Evolutionary conservation across 2,113 vertebrate species (phyloP), one percentile per base, ranked within the genome.

Genomic region (Halcyon malimbica): DNA sequence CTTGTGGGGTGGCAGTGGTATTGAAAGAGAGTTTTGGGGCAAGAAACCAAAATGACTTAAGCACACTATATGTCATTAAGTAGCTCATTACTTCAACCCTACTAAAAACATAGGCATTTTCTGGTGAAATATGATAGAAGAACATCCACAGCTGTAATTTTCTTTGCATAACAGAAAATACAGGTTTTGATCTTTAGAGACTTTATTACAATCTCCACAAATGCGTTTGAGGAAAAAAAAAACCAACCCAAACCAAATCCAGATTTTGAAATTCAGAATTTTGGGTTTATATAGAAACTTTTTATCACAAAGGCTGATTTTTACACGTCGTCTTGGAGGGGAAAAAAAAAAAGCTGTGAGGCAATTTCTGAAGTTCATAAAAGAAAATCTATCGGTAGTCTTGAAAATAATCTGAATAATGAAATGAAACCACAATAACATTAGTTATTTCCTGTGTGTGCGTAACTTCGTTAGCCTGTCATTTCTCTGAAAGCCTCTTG

Each of bases 51-150:
- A 35, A 70, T 35, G 65, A 80, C 28, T 86, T 93, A 81, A 95
- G 71, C 73, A 79, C 35, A n/a, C 51, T 73, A 2, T 77, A 35
- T 95, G 80, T 77, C 76, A 87, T 96, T 92, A 89, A 96, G 87
- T 70, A 90, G n/a, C 84, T 95, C 82, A 59, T 95, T 94, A 84
- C 93, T 94, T 90, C 84, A 92, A 48, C 64, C 75, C 53, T 94
- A 7, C 83, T 84, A 26, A 92, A 95, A 96, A 95, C 25, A 53
- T 69, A 56, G 67, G 28, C 6, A 2, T 86, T n/a, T 82, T 71
- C 73, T 79, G 76, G 76, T 80, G 96, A 96, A 97, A 97, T 31
- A 7, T 0, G 8, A 94, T 48, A 48, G 11, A 20, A 65, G 80
- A 89, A 42, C 50, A 35, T 89, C 62, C 86, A 2, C 75, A 78